Conservation (phyloP, 2,888 invertebrate genomes). For the Thymelicus sylvestris region DNA sequence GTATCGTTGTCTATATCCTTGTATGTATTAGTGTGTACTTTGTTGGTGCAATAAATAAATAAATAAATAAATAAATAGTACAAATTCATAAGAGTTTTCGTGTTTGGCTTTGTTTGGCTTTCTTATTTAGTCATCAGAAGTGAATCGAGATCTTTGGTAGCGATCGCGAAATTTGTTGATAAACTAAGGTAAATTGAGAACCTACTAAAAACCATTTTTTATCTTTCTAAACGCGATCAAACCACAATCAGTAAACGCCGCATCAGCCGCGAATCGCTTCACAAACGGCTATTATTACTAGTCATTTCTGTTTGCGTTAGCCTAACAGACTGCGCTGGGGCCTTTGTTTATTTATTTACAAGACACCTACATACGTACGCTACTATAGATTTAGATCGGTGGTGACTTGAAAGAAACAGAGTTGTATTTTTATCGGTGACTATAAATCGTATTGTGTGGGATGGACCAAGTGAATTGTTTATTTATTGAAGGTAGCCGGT, state of each 20-base stretch:
- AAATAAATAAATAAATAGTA: too few species aligned
- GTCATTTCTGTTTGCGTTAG: conserved; percentile 44
- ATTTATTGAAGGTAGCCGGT: conserved; percentile 57
- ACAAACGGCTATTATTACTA: conserved; percentile 47
- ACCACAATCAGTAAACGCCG: neutral
- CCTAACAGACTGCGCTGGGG: conserved; percentile 37
- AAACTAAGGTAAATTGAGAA: too few species aligned
- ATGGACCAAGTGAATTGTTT: conserved; percentile 58
- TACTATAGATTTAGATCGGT: conserved; percentile 52
- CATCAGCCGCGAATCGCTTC: conserved; percentile 21
- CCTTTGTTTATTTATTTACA: conserved; percentile 54
- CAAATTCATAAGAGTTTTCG: too few species aligned
- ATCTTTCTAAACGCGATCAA: neutral
- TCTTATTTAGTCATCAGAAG: too few species aligned
- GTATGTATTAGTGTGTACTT: too few species aligned
- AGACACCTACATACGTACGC: conserved; percentile 45
- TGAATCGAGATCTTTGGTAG: too few species aligned
- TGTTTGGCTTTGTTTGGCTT: too few species aligned
- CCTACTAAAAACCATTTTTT: too few species aligned
- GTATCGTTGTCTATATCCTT: too few species aligned
- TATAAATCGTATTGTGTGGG: conserved; percentile 78
- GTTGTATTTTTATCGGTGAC: conserved; percentile 75
- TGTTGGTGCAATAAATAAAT: too few species aligned
- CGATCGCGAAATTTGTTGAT: too few species aligned
- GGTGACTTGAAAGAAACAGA: conserved; percentile 63